phyloP scores from a whole-genome alignment of 2,888 invertebrate genomes.

The Apodemia zela region DNA sequence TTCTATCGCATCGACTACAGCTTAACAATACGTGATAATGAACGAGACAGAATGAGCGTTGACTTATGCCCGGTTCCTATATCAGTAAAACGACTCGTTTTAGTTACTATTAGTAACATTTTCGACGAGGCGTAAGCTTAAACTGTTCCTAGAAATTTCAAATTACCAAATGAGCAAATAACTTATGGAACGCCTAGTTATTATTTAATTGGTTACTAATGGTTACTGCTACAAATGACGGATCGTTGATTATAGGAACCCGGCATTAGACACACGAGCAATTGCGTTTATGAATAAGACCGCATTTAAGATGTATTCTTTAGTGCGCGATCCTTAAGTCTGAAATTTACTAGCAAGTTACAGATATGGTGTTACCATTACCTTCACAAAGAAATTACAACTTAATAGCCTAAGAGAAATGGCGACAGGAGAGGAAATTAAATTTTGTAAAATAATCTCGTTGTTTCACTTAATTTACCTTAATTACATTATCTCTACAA shows the following conservation, averaged over 20 bases:
- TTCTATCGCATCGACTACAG: too few species aligned
- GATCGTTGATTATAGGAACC: too few species aligned
- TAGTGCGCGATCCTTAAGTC: constrained; percentile 37
- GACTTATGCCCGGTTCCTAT: too few species aligned
- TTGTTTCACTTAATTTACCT: constrained; percentile 45
- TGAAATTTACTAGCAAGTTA: constrained; percentile 42
- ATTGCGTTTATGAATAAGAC: background rate
- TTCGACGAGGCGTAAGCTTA: too few species aligned
- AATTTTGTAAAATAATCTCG: constrained; percentile 70
- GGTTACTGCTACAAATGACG: too few species aligned
- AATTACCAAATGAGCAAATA: too few species aligned
- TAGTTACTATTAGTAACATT: too few species aligned
- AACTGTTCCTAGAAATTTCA: too few species aligned
- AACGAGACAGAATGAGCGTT: background rate
- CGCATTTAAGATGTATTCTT: background rate
- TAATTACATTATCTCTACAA: background rate
- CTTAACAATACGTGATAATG: background rate
- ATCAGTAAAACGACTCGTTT: too few species aligned
- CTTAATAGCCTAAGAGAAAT: constrained; percentile 69
- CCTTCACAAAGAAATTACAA: constrained; percentile 66
- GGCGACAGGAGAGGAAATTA: constrained; percentile 70
- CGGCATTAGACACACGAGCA: background rate
- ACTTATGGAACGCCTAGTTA: too few species aligned
- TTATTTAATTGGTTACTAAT: too few species aligned
- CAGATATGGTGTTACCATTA: constrained; percentile 76